Conservation (phyloP, 2,797 vertebrate species). For the Rhinoraja longicauda region DNA sequence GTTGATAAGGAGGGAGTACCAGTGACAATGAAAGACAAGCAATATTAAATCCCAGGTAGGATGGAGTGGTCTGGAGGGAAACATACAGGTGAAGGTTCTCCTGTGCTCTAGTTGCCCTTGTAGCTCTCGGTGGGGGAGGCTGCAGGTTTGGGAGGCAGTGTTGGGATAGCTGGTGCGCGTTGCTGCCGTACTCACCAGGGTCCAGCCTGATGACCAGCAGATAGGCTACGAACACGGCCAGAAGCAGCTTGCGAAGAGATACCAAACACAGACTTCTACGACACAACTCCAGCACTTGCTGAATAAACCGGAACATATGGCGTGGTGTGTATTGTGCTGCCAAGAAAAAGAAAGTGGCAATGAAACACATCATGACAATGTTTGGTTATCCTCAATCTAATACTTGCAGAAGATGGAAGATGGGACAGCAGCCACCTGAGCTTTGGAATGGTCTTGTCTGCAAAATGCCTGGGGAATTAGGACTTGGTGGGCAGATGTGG, state of each 20-base stretch:
- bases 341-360: not conserved
- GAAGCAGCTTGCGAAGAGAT: conserved; percentile 62
- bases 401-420: not conserved
- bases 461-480: not conserved
- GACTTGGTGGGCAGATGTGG: not conserved
- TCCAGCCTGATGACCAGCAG: conserved; percentile 78
- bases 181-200: conserved; percentile 62
- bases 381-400: not conserved
- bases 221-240: conserved; percentile 72
- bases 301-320: not conserved
- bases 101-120: too few relatives aligned
- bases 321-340: not conserved
- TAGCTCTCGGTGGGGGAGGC: too few relatives aligned
- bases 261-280: conserved; percentile 55
- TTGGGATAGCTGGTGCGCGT: too few relatives aligned
- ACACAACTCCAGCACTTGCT: conserved; percentile 47
- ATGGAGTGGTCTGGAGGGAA: too few relatives aligned
- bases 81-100: too few relatives aligned
- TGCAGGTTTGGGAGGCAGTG: too few relatives aligned
- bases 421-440: too few relatives aligned
- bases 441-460: not conserved
- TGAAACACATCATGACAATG: not conserved
- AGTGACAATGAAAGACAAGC: too few relatives aligned
- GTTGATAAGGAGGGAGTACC: too few relatives aligned
- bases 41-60: too few relatives aligned